Conservation (phyloP, 2,888 invertebrate species). For the Pyralis farinalis region DNA sequence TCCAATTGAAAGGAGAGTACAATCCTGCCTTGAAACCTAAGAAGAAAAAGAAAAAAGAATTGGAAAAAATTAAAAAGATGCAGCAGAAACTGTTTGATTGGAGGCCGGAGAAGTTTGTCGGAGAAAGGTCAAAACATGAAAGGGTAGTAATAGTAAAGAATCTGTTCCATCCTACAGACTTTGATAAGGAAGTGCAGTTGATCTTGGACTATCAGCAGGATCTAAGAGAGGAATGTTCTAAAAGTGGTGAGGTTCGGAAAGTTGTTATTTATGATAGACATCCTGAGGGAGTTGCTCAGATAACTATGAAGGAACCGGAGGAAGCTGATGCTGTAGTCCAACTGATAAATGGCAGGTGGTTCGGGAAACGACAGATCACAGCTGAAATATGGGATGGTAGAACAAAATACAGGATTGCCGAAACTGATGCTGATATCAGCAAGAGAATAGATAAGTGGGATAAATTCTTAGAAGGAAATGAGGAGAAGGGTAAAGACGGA, state of each 20-base stretch:
- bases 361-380: slow-evolving; percentile 90
- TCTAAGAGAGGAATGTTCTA: slow-evolving; percentile 92
- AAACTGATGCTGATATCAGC: slow-evolving; percentile 93
- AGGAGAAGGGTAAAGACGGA: slow-evolving; percentile 29
- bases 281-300: slow-evolving; percentile 96
- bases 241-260: slow-evolving; percentile 95
- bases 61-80: slow-evolving; percentile 94
- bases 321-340: slow-evolving; percentile 95
- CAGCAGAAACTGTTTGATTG: slow-evolving; percentile 98
- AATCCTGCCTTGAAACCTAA: slow-evolving; percentile 96
- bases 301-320: slow-evolving; percentile 94
- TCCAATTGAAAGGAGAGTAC: slow-evolving; percentile 96
- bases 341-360: slow-evolving; percentile 94
- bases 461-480: slow-evolving; percentile 86
- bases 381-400: slow-evolving; percentile 98
- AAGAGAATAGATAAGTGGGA: slow-evolving; percentile 94
- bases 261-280: slow-evolving; percentile 95
- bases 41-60: slow-evolving; percentile 92
- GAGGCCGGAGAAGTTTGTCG: slow-evolving; percentile 95
- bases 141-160: slow-evolving; percentile 96
- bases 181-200: slow-evolving; percentile 93
- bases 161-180: slow-evolving; percentile 93
- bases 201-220: slow-evolving; percentile 96
- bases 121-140: slow-evolving; percentile 93
- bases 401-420: slow-evolving; percentile 94